Base-by-base conservation (phyloP, 2,888 invertebrate species). In the Clusia tigrina region DNA sequence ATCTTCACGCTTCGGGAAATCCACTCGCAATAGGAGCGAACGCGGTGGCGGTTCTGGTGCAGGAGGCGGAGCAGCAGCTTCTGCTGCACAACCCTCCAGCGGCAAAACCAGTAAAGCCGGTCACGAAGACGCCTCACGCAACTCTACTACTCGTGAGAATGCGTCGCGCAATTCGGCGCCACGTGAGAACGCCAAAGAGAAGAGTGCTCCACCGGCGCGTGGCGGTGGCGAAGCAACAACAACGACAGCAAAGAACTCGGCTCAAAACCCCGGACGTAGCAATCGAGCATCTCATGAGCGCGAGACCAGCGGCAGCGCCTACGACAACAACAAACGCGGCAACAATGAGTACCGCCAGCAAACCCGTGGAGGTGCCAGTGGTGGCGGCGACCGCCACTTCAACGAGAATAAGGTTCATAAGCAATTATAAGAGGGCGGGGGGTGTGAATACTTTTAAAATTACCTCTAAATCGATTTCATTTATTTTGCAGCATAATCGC, bases 231-330 rank as follows among this genome's bases (percentile, higher is more conserved):
- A n/a, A n/a, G n/a, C n/a, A n/a, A n/a, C n/a, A 12, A 42, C 9
- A 42, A 42, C 42, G n/a, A 42, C 15, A 6, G 42, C n/a, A 12
- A 17, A 42, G 42, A 10, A 17, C 42, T 6, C 42, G 9, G n/a
- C 3, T 6, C 42, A 6, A 42, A 66, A n/a, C 68, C 66, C 17
- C 68, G 67, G 54, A 20, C 68, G 69, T 2, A 65, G 37, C 38
- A 65, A 68, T 26, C 69, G 70, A 20, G 60, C 55, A 15, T 65
- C 67, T 1, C 65, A 68, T 54, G 71, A 71, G 1, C 54, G 71
- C 1, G 54, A 5, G 51, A 12, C 3, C 32, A 23, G 38, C 23
- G 26, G n/a, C 24, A 57, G 22, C 54, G 53, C 20, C 26, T 38
- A 9, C n/a, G 38, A 46, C 52, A 64, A 54, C 48, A 67, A 46